Conservation (phyloP, 1,140 invertebrate species). For the Drosophila seguyi region DNA sequence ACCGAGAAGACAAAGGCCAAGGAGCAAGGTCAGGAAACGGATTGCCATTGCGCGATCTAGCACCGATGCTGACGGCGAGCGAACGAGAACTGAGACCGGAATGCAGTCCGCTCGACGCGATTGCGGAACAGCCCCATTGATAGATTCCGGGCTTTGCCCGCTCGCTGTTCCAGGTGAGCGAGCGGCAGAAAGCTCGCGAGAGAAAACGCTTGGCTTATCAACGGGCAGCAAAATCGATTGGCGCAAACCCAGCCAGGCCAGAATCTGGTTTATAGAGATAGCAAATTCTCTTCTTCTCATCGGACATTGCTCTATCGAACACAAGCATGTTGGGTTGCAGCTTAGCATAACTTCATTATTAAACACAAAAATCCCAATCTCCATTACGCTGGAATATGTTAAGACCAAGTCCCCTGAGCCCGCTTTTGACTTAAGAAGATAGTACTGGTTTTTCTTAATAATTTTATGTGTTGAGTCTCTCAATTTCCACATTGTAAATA, state of each 20-base stretch:
- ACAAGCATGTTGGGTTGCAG: not conserved
- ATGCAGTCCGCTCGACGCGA: constrained; percentile 10
- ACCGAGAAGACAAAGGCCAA: constrained; percentile 41
- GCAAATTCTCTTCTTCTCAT: not conserved
- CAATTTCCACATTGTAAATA: not conserved
- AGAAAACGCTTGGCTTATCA: constrained; percentile 3
- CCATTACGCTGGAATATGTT: not conserved
- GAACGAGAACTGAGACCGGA: constrained; percentile 41
- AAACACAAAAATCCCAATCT: not conserved
- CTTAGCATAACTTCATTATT: not conserved
- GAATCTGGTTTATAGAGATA: constrained; percentile 10
- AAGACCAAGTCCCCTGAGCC: not conserved
- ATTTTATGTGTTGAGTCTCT: not conserved
- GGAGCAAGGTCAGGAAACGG: constrained; percentile 19
- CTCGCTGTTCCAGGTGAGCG: not conserved
- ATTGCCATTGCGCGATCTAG: constrained; percentile 41
- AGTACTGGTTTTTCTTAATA: not conserved
- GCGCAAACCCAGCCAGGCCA: not conserved
- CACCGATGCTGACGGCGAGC: constrained; percentile 44
- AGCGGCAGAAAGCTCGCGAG: constrained; percentile 5
- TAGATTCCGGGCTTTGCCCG: constrained; percentile 56
- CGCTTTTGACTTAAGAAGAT: not conserved
- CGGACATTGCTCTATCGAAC: not conserved
- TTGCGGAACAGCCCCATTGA: constrained; percentile 22
- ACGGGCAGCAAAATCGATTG: not conserved